These are phyloP conservation scores for Pipistrellus pygmaeus DNA, from an alignment of 2,797 vertebrate species.

Conservation along the genomic window DNA sequence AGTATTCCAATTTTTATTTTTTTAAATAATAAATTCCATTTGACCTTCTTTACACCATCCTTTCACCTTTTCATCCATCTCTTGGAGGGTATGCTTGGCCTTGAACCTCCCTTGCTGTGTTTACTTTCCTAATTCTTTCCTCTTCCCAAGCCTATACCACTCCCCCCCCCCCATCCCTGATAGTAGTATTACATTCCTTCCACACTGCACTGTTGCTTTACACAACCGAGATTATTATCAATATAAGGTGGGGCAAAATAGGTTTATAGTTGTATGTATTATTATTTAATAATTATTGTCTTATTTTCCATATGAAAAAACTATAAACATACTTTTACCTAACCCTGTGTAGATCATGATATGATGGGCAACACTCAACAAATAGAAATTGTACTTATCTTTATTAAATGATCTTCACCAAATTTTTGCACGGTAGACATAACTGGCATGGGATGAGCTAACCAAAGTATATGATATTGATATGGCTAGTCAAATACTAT, in stretches of 20 bases:
- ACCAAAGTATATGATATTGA: not conserved
- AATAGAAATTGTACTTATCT: not conserved
- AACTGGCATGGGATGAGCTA: not conserved
- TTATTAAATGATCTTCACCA: not conserved
- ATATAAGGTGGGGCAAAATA: not conserved
- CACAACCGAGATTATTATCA: not conserved
- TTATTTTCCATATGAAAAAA: not conserved
- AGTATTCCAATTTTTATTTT: not conserved
- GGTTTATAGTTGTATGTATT: not conserved
- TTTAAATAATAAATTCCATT: not conserved
- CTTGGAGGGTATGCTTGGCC: not conserved
- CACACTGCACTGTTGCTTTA: not conserved
- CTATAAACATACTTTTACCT: not conserved
- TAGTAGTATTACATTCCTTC: not conserved
- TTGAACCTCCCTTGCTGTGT: not conserved
- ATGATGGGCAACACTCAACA: not conserved
- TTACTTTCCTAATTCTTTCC: slow-evolving; percentile 22
- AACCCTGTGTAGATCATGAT: not conserved
- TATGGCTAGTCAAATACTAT: not conserved
- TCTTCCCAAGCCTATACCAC: not conserved
- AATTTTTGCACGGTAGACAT: not conserved
- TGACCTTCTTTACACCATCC: not conserved
- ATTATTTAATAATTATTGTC: not conserved
- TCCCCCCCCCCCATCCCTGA: too few relatives aligned
- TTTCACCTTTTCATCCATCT: not conserved